Evolutionary conservation across 2,888 invertebrate genomes (phyloP), one percentile per base, ranked within the genome.

Genomic region (Xylota sylvarum): DNA sequence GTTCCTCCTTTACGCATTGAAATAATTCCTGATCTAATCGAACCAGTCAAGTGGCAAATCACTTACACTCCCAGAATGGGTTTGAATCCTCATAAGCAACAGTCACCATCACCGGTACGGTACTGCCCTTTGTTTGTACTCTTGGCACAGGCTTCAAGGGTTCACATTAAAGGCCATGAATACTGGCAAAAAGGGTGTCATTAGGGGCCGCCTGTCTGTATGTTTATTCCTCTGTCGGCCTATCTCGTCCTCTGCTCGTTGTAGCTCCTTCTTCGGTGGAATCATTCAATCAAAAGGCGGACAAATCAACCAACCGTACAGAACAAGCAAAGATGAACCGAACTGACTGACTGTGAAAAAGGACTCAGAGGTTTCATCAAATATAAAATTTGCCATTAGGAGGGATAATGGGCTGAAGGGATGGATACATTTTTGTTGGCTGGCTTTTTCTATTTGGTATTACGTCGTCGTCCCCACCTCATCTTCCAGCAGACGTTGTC

Each of bases 31-130:
- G 55, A 79, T 79, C 78, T 62, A 62, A 90, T 90, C 90, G 90
- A 90, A 89, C 88, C 89, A 91, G 89, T 91, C 89, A 90, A 91
- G 91, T 90, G 90, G 89, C 90, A 91, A 91, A 91, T 91, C 90
- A 90, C 90, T 91, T 90, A 90, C 90, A 90, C 90, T 91, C 90
- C 90, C 89, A 88, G 89, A 90, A 89, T 89, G 89, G 88, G 74
- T 35, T 48, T 62, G 40, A 73, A 60, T 72, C 46, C 69, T 70
- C 52, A 58, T 72, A 60, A 85, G 80, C 80, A 85, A 80, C 85
- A 85, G 80, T 76, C 85, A 80, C 65, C 76, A 64, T 9, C n/a
- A n/a, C n/a, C n/a, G n/a, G n/a, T n/a, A n/a, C 40, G 70, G 72
- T n/a, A n/a, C 67, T 77, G 76, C 72, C 81, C 81, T 86, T 77